These are phyloP conservation scores for Parnassius orleans DNA, from an alignment of 2,888 invertebrate genomes.

Conservation along the genomic window DNA sequence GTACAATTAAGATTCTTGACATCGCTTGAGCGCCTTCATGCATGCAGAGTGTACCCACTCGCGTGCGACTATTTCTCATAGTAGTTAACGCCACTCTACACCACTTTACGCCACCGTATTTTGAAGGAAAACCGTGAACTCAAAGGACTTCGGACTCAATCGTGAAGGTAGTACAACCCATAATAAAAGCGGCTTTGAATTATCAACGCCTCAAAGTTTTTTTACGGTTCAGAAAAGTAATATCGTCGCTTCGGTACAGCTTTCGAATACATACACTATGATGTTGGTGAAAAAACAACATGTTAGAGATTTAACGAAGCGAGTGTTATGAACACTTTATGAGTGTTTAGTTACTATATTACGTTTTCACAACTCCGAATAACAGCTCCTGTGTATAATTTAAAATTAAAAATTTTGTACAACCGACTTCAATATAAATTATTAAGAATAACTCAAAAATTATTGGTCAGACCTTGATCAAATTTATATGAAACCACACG, in stretches of 20 bases:
- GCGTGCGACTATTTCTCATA: slow-evolving; percentile 13
- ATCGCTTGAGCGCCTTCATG: slow-evolving; percentile 54
- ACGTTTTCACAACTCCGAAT: slow-evolving; percentile 58
- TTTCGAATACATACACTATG: slow-evolving; percentile 7
- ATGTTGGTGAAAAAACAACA: slow-evolving; percentile 35
- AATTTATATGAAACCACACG: no score
- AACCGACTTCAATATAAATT: no score
- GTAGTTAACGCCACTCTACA: slow-evolving; percentile 6
- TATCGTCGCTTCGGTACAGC: slow-evolving; percentile 40
- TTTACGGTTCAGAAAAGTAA: slow-evolving; percentile 46
- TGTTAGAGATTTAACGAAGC: slow-evolving; percentile 29
- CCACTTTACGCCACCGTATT: neutral
- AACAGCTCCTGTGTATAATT: slow-evolving; percentile 56
- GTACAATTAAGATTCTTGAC: slow-evolving; percentile 74
- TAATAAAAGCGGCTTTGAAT: slow-evolving; percentile 45
- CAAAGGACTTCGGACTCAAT: slow-evolving; percentile 54
- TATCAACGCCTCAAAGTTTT: slow-evolving; percentile 57
- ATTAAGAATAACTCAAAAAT: no score
- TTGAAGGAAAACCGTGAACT: neutral
- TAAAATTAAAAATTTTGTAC: no score
- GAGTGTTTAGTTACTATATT: slow-evolving; percentile 53
- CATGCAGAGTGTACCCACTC: slow-evolving; percentile 50
- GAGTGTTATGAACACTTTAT: slow-evolving; percentile 42
- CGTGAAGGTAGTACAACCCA: slow-evolving; percentile 43
- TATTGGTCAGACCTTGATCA: no score